phyloP scores from a whole-genome alignment of 1,140 invertebrate species.

The Cydia strobilella region DNA sequence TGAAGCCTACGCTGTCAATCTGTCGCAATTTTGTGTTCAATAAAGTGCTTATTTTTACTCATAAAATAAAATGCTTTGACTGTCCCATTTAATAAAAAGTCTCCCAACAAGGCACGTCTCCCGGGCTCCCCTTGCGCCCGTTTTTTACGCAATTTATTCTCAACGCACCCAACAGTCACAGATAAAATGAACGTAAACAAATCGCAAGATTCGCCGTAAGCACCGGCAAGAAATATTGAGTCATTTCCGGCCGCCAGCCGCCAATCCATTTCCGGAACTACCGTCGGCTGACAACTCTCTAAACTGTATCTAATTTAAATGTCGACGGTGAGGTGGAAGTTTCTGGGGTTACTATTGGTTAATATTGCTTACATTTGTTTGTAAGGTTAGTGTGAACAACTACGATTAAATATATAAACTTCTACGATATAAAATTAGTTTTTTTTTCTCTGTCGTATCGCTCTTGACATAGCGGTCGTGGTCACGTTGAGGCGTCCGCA shows the following conservation, averaged over 20 bases:
- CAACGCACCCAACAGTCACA: constrained; percentile 7
- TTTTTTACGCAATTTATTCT: constrained; percentile 3
- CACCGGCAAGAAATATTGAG: constrained; percentile 27
- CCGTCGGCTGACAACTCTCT: constrained; percentile 11
- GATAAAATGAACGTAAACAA: constrained; percentile 30
- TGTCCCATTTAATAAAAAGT: too few species aligned
- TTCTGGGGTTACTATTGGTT: neutral
- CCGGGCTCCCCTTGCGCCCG: neutral
- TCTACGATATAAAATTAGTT: too few species aligned
- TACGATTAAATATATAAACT: too few species aligned
- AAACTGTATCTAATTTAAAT: constrained; percentile 29
- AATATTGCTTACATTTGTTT: too few species aligned
- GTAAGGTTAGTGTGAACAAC: too few species aligned
- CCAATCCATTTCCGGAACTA: constrained; percentile 29
- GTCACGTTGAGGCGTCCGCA: too few species aligned
- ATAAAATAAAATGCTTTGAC: too few species aligned
- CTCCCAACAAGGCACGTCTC: neutral
- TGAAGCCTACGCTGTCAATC: too few species aligned
- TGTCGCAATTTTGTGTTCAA: too few species aligned
- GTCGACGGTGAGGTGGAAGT: neutral
- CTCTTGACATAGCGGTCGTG: too few species aligned
- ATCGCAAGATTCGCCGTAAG: constrained; percentile 5
- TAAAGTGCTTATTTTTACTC: too few species aligned
- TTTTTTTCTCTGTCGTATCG: too few species aligned
- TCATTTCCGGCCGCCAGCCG: constrained; percentile 13